A percentile compares a stretch with the other conserved stretches of the same genome.
Evolutionary conservation across 2,113 vertebrate species (phyloP).

Genomic region (Eolophus roseicapilla): DNA sequence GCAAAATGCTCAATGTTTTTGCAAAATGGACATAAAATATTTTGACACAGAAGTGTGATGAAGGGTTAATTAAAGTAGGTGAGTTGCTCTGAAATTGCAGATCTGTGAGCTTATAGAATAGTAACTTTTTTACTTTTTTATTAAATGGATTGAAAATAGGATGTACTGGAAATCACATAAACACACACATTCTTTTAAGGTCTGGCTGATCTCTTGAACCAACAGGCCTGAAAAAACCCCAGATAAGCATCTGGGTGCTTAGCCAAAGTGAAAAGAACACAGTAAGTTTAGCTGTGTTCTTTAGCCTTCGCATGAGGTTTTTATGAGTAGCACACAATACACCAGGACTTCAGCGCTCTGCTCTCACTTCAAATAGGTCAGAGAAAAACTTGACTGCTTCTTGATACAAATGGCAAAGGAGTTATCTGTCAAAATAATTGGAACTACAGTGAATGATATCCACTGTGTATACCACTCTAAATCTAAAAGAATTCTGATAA

Average conservation of each 20-base stretch:
- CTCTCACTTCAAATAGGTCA: not conserved
- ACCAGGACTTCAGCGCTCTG: not conserved
- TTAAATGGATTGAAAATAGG: not conserved
- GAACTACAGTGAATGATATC: not conserved
- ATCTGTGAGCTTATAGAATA: not conserved
- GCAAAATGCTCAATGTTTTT: not conserved
- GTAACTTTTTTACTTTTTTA: not conserved
- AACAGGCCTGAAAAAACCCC: not conserved
- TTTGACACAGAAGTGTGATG: not conserved
- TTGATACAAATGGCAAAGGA: not conserved
- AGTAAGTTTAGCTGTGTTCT: not conserved
- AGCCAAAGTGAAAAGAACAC: constrained; percentile 2
- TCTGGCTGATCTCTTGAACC: not conserved
- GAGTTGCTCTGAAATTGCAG: not conserved
- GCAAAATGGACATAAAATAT: not conserved
- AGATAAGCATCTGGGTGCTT: constrained; percentile 21
- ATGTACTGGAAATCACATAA: not conserved
- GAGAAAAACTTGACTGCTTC: not conserved
- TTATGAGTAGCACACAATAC: not conserved
- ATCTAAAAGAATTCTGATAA: not conserved
- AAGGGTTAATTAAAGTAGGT: not conserved
- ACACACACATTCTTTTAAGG: not conserved
- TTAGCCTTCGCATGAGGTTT: not conserved
- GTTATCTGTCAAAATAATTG: not conserved
- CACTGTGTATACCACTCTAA: not conserved